Base-by-base conservation (phyloP, 1,140 invertebrate species). In the Nebria ingens region DNA sequence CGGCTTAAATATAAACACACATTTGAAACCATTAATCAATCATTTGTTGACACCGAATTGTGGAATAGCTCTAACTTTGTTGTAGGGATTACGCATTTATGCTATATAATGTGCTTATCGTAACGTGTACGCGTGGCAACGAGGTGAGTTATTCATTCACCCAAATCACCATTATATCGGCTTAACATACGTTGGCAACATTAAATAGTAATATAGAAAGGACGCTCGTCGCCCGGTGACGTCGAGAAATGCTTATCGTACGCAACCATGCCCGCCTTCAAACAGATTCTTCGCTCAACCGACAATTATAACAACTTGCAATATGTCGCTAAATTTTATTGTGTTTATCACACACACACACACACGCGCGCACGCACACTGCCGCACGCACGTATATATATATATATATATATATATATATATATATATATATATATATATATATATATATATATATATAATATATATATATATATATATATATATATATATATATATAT, bases 241-340 rank as follows among this genome's bases (percentile, higher is more conserved):
- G 40, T 6, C 6, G n/a, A n/a, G n/a, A n/a, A 3, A 45, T 17
- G 40, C 40, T 45, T 45, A 45, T 45, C 40, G 6, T 17, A 11
- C 9, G 9, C 40, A 6, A 17, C 40, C 40, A 45, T 17, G 40
- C 15, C 17, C 40, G 17, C 40, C 6, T 6, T n/a, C n/a, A 9
- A 6, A 34, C 25, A 34, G n/a, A 34, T 34, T 45, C 40, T 45
- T 45, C 40, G 40, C 15, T 45, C 40, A 45, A 45, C 40, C 40
- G 40, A 45, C 40, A 45, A 45, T 45, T 45, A 45, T 45, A 45
- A 45, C 40, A 45, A 45, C 9, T 45, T 45, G 40, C 40, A 45
- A 45, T 45, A 45, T 45, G 40, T 45, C 40, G 40, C 40, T 9
- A 45, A 45, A 45, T 45, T 17, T 45, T 45, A 45, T 45, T 45